Evolutionary conservation across 2,888 invertebrate species (phyloP).

Genomic region (Sisyra terminalis): DNA sequence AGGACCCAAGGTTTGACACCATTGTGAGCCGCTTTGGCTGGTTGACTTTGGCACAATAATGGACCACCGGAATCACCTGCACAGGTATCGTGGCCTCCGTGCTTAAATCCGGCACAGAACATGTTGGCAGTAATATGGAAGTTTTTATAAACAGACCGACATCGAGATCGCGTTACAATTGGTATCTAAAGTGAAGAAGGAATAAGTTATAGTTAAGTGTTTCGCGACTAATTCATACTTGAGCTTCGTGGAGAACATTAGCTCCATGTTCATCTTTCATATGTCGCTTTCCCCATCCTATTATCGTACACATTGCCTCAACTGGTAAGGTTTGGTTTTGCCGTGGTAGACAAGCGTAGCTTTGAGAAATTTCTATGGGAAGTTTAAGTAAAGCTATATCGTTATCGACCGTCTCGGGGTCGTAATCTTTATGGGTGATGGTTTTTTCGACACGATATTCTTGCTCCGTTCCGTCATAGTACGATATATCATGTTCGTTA

Average conservation of each 20-base stretch:
- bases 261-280: conserved; percentile 66
- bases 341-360: conserved; percentile 62
- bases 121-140: conserved; percentile 78
- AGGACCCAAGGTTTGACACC: conserved; percentile 18
- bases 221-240: conserved; percentile 32
- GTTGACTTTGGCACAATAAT: conserved; percentile 42
- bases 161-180: conserved; percentile 61
- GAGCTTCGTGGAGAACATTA: conserved; percentile 71
- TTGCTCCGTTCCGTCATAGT: conserved; percentile 57
- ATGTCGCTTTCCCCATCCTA: conserved; percentile 84
- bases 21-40: conserved; percentile 24
- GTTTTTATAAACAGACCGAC: conserved; percentile 67
- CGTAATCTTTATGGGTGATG: conserved; percentile 71
- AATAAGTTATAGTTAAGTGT: background rate
- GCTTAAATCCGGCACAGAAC: conserved; percentile 79
- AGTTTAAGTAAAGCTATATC: conserved; percentile 75
- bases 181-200: conserved; percentile 44
- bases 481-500: conserved; percentile 70
- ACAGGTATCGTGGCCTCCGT: conserved; percentile 77
- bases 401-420: conserved; percentile 79
- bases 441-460: conserved; percentile 58
- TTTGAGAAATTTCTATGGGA: conserved; percentile 22
- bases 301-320: conserved; percentile 58
- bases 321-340: conserved; percentile 46
- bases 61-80: conserved; percentile 76